Evolutionary conservation across 2,113 vertebrate genomes (phyloP), one percentile per base, ranked within the genome.

Genomic region (Brachyhypopomus gauderio): DNA sequence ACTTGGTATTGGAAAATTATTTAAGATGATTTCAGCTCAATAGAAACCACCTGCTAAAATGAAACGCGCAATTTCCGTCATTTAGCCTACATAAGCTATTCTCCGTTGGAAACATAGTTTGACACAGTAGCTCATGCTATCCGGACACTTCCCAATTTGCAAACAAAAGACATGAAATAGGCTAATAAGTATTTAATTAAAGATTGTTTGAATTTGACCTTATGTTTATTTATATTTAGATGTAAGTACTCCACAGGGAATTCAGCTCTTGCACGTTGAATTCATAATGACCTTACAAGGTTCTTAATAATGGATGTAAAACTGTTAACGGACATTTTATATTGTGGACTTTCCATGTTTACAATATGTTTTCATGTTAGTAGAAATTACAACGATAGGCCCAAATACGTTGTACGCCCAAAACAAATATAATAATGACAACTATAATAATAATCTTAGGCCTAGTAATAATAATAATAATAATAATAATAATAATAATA

Each of bases 181-280:
- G 71, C 59, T 71, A 79, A 71, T 79, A 71, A 71, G 59, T 79
- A 60, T 79, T 62, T 38, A 72, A 79, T 48, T 79, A 59, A 64
- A 27, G 66, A 69, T 79, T 56, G 77, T 62, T 67, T 79, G 72
- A 9, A 67, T 79, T 80, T 77, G 45, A 72, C 69, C 55, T 85
- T 56, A 60, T 72, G 45, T 75, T 85, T 66, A 73, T 77, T 77
- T 59, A 69, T 77, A 72, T 83, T 83, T 72, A 56, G 55, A 22
- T 60, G 14, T 48, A 72, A 79, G 34, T 72, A 55, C 52, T 58
- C 77, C 55, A 71, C 6, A 45, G 67, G 77, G 77, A 69, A 56
- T 78, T 72, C 16, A 72, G 30, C 34, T 2, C 36, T 11, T 71
- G 30, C 77, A 79, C 45, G 55, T 60, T 72, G 67, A 79, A 79